A percentile compares a stretch with the other conserved stretches of the same genome.
Evolutionary conservation across 2,113 vertebrate species (phyloP).

Genomic region (Dromiciops gliroides): DNA sequence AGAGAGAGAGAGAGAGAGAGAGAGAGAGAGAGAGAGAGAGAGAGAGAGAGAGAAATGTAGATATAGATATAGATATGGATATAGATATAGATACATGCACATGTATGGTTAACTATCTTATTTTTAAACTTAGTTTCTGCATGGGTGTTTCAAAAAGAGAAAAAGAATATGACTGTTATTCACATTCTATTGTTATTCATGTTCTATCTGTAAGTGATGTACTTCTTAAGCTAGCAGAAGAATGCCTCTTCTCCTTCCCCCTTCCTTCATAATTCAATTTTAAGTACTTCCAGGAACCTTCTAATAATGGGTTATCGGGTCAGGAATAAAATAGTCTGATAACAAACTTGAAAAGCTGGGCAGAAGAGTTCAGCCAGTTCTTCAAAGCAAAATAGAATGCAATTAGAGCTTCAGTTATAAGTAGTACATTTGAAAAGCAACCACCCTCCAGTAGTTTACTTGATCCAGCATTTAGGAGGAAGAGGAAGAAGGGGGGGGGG

Average conservation of each 20-base stretch:
- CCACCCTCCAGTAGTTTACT: background rate
- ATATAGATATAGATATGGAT: too few relatives aligned
- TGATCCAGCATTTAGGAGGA: slow-evolving; percentile 28
- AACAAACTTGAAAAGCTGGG: slow-evolving; percentile 76
- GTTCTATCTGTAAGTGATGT: slow-evolving; percentile 33
- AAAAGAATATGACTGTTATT: background rate
- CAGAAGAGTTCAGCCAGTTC: slow-evolving; percentile 79
- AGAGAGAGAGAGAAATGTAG: too few relatives aligned
- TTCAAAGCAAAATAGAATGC: slow-evolving; percentile 55
- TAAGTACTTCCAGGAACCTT: slow-evolving; percentile 79
- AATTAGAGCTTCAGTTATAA: background rate
- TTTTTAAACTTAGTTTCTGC: background rate
- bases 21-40: too few relatives aligned
- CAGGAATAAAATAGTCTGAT: slow-evolving; percentile 80
- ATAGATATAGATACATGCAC: too few relatives aligned
- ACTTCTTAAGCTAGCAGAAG: slow-evolving; percentile 71
- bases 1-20: too few relatives aligned
- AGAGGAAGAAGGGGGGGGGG: background rate
- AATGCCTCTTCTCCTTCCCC: slow-evolving; percentile 51
- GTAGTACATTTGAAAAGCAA: background rate
- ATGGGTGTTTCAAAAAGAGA: background rate
- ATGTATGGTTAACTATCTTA: background rate
- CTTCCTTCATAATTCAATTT: slow-evolving; percentile 78
- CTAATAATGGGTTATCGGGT: slow-evolving; percentile 79
- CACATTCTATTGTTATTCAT: background rate